These are phyloP conservation scores for Microcaecilia unicolor DNA, from an alignment of 2,797 vertebrate species.

Conservation along the genomic window DNA sequence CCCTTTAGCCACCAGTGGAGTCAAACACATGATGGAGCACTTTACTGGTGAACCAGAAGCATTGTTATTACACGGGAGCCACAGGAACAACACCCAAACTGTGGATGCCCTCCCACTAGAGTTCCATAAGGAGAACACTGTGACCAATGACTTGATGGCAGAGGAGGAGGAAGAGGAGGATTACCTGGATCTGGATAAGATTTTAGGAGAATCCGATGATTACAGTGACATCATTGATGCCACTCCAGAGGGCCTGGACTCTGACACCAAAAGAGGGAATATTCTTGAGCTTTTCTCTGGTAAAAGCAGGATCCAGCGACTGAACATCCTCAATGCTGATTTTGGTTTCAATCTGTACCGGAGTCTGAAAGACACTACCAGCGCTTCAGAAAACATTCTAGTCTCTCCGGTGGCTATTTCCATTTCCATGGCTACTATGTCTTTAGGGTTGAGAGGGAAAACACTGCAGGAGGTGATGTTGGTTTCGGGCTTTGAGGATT, in stretches of 20 bases:
- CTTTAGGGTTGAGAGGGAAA: constrained; percentile 64
- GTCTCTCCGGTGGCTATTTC: constrained; percentile 91
- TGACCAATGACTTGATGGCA: constrained; percentile 77
- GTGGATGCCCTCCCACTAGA: constrained; percentile 53
- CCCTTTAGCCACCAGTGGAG: constrained; percentile 47
- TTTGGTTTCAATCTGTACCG: constrained; percentile 88
- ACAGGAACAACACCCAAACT: constrained; percentile 18
- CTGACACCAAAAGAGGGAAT: constrained; percentile 63
- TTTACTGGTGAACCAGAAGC: constrained; percentile 26
- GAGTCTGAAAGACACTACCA: constrained; percentile 64
- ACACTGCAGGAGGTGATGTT: constrained; percentile 73
- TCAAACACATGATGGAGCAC: constrained; percentile 63
- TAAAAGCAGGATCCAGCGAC: constrained; percentile 81
- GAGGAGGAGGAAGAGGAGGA: constrained; percentile 87
- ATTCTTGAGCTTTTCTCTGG: constrained; percentile 79
- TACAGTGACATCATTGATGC: constrained; percentile 74
- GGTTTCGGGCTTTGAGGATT: constrained; percentile 73
- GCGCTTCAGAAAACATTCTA: constrained; percentile 78
- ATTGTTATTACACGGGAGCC: constrained; percentile 22
- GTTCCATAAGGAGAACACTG: constrained; percentile 85
- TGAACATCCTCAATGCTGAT: constrained; percentile 77
- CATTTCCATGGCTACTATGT: constrained; percentile 89
- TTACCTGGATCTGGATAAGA: constrained; percentile 81
- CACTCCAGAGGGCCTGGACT: constrained; percentile 56
- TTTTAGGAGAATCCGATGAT: constrained; percentile 67